Base-by-base conservation (phyloP, 2,797 vertebrate species). In the Sus cebifrons region DNA sequence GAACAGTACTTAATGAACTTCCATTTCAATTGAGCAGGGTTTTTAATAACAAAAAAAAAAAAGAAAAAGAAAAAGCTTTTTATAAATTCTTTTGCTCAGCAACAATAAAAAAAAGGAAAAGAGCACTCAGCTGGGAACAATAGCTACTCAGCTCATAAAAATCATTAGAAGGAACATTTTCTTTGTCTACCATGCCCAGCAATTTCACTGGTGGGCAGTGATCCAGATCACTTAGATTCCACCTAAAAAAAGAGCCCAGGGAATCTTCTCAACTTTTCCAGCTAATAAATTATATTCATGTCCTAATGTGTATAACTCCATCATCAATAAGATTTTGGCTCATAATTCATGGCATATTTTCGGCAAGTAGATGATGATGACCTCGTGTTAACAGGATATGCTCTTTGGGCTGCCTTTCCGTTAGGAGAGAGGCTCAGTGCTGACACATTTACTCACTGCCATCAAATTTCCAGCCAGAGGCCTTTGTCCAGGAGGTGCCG, bases 101-200 rank as follows among this genome's bases (percentile, higher is more conserved):
- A 81, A 91, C 81, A 96, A 92, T 87, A 87, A 94, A 90, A 87
- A 89, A 88, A 78, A 58, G 65, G 81, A 92, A 97, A 89, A 89
- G 75, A 83, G 62, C 75, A 96, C 91, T 96, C 83, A 36, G 23
- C 86, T 86, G 89, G 93, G 92, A 98, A 98, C 81, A 97, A 96
- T 64, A 97, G 94, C 75, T 78, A 85, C 90, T 97, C 94, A 87
- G 73, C 74, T 98, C 95, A 94, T 93, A 98, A 97, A 96, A 98
- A 93, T 96, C 93, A 95, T 97, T 91, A 92, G n/a, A 95, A 56
- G 74, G 95, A 97, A 95, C 2, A 56, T 71, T 97, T 98, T 94
- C 96, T 90, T 95, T 96, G 94, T 85, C 96, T 94, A 92, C 62
- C 6, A 75, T 36, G 82, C n/a, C 92, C 60, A 95, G 71, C 7